These are phyloP conservation scores for Linnaemya tessellans DNA, from an alignment of 2,888 invertebrate genomes.

Conservation along the genomic window DNA sequence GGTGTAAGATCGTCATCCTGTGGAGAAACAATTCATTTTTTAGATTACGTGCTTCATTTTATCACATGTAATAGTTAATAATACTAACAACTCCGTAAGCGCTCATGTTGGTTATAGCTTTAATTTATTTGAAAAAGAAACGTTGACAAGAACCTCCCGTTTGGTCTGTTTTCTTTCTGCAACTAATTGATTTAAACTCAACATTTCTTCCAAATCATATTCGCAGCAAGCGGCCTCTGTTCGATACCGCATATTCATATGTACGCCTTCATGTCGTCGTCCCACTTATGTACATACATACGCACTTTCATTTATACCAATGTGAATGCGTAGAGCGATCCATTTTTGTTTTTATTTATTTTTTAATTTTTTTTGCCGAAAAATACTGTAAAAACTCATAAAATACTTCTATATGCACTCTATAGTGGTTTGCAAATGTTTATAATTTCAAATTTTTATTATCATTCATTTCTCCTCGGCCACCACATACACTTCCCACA, in stretches of 20 bases:
- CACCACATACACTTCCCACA: neutral
- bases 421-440: constrained; percentile 72
- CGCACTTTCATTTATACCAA: constrained; percentile 26
- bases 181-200: constrained; percentile 71
- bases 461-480: constrained; percentile 28
- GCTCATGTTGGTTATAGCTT: constrained; percentile 77
- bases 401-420: constrained; percentile 62
- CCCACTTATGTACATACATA: constrained; percentile 34
- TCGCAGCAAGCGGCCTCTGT: constrained; percentile 6
- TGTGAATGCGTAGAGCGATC: constrained; percentile 34
- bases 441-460: constrained; percentile 55
- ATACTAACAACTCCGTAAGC: constrained; percentile 69
- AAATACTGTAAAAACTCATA: constrained; percentile 70
- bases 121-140: constrained; percentile 29
- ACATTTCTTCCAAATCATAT: constrained; percentile 66
- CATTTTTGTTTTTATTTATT: constrained; percentile 61
- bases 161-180: constrained; percentile 71
- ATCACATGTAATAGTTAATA: neutral
- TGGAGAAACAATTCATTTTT: neutral
- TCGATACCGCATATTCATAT: constrained; percentile 25
- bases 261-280: constrained; percentile 41
- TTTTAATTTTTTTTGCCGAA: constrained; percentile 55
- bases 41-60: neutral
- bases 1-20: constrained; percentile 95
- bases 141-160: constrained; percentile 54